Evolutionary conservation across 2,797 vertebrate species (phyloP).

Genomic region (Hypotaenidia okinawae): DNA sequence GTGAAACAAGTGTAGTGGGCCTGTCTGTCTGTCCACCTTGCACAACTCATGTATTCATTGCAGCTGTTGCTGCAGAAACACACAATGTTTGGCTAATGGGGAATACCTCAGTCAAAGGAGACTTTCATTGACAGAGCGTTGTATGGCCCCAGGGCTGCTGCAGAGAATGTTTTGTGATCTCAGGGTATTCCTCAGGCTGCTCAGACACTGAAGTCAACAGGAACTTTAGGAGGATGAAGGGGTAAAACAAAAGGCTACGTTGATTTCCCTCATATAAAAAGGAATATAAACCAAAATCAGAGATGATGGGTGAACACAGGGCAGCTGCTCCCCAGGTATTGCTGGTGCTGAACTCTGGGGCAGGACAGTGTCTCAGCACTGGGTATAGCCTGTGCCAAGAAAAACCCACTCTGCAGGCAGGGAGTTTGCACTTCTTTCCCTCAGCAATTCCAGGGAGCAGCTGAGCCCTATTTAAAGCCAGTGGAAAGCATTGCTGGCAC

Average conservation of each 20-base stretch:
- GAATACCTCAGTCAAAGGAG: background rate
- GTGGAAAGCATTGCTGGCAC: background rate
- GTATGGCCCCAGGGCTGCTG: fast-evolving
- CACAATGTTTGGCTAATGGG: background rate
- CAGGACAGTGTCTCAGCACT: background rate
- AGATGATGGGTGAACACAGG: background rate
- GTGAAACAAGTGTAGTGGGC: background rate
- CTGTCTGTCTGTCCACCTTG: background rate
- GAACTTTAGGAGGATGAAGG: background rate
- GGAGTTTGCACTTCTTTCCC: background rate
- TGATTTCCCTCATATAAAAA: background rate
- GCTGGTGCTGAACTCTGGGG: background rate
- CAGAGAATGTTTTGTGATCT: background rate
- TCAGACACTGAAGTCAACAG: background rate
- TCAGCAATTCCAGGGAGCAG: background rate
- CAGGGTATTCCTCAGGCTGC: background rate
- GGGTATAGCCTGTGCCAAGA: background rate
- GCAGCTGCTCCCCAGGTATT: background rate
- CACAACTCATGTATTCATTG: background rate
- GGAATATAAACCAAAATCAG: background rate
- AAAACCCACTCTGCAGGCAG: background rate
- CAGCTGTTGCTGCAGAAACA: background rate
- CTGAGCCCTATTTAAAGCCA: background rate
- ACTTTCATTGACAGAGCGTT: background rate
- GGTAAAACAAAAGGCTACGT: background rate